Evolutionary conservation across 64 coral and sea anemone genomes (phyloP).

Genomic region (Stylophora pistillata): DNA sequence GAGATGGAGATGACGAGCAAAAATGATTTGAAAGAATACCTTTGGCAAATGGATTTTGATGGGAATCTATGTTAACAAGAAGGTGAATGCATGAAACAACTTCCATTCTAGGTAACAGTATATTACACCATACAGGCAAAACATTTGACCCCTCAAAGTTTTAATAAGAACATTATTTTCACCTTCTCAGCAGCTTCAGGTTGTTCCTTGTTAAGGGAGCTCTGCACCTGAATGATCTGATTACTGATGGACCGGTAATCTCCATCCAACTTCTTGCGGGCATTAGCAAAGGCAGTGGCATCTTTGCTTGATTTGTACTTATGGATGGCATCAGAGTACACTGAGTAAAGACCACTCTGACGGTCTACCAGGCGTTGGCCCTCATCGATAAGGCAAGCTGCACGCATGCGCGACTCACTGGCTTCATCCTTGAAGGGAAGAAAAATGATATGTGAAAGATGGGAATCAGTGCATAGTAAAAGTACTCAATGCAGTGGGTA

Average conservation of each 20-base stretch:
- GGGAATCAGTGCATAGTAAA: too few species aligned
- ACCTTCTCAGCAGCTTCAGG: constrained; percentile 93
- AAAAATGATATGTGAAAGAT: not conserved
- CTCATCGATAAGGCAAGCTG: constrained; percentile 92
- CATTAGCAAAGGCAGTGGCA: constrained; percentile 78
- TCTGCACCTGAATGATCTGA: constrained; percentile 84
- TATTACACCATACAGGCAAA: too few species aligned
- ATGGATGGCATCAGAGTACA: constrained; percentile 86
- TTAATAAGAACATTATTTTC: not conserved
- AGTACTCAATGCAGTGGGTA: not conserved
- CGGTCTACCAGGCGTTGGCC: constrained; percentile 83
- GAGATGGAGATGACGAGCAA: too few species aligned
- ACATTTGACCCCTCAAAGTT: too few species aligned
- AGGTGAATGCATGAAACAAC: too few species aligned
- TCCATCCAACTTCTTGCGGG: constrained; percentile 90
- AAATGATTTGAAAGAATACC: too few species aligned
- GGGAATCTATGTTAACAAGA: too few species aligned
- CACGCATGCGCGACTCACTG: constrained; percentile 90
- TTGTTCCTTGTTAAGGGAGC: constrained; percentile 82
- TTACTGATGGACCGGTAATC: constrained; percentile 91
- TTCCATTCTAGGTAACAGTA: too few species aligned
- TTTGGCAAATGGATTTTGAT: too few species aligned
- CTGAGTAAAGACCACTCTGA: constrained; percentile 89
- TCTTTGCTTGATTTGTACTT: constrained; percentile 93
- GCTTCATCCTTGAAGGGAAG: constrained; percentile 75